Evolutionary conservation across 1,140 invertebrate species (phyloP), one percentile per base, ranked within the genome.

Genomic region (Agraylea sexmaculata): DNA sequence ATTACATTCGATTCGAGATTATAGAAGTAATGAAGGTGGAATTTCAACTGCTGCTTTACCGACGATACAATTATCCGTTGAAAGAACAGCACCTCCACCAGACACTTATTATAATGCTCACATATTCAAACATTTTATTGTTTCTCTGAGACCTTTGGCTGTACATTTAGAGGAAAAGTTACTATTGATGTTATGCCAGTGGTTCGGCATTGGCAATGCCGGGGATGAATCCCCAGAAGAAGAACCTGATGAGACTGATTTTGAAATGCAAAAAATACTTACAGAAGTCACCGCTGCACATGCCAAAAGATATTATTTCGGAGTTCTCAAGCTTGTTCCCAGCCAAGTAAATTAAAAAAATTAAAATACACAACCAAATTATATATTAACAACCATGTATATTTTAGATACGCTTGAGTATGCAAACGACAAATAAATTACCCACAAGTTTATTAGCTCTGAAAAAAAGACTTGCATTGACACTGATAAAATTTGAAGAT

Each of bases 401-500:
- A 22, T 55, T 56, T 23, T 47, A 81, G 69, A 75, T 92, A 13
- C 75, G 77, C 31, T 58, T 94, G n/a, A 89, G 84, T 53, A 82
- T 91, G 31, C 64, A 82, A 10, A 92, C 87, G 1, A 74, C 81
- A 1, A 77, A 74, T 20, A 84, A 85, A 54, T 53, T 95, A 15
- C 71, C 81, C 1, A 56, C 70, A 1, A 76, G 85, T 51, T 67
- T 97, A 32, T 71, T 77, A 43, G 64, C 68, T 36, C 78, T 97
- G 5, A 97, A 97, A 64, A 74, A 81, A 43, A 79, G 84, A 46
- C 66, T 94, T 22, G 86, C 87, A 1, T 70, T 95, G 3, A 89
- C 84, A 17, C 62, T 98, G 5, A 87, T 97, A 22, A 85, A 85
- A 51, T 99, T 99, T 64, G 94, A 98, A 68, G 91, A 98, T 64